Evolutionary conservation across 2,888 invertebrate species (phyloP).

Genomic region (Drosophila mulleri): DNA sequence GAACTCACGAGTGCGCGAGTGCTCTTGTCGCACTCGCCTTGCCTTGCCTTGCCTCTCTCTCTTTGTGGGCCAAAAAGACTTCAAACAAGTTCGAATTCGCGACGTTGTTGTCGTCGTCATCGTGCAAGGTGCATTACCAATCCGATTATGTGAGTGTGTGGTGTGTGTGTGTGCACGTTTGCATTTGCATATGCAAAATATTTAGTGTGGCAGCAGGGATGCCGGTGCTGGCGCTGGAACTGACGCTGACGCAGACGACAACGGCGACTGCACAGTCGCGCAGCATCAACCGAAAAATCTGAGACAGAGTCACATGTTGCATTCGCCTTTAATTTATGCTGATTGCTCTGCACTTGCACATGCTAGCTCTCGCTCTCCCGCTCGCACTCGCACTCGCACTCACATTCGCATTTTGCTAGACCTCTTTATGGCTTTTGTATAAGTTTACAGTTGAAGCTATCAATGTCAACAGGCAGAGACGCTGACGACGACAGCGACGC

Average conservation of each 20-base stretch:
- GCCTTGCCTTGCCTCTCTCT: conserved; percentile 26
- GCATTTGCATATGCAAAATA: conserved; percentile 78
- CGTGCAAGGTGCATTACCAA: conserved; percentile 74
- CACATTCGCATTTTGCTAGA: conserved; percentile 26
- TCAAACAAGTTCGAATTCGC: conserved; percentile 81
- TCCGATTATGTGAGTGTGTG: conserved; percentile 33
- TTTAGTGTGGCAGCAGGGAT: conserved; percentile 55
- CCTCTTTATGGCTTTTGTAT: conserved; percentile 62
- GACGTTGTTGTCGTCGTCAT: conserved; percentile 53
- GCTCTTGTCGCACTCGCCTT: conserved; percentile 35
- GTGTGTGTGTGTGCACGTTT: conserved; percentile 9
- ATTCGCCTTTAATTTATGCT: conserved; percentile 77
- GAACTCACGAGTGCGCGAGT: conserved; percentile 53
- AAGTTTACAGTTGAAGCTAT: conserved; percentile 76
- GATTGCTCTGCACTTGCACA: conserved; percentile 51
- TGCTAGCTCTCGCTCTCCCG: conserved; percentile 24
- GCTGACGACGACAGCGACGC: conserved; percentile 45
- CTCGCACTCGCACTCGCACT: conserved; percentile 9
- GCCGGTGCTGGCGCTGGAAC: conserved; percentile 11
- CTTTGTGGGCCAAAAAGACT: conserved; percentile 55
- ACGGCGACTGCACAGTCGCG: conserved; percentile 34
- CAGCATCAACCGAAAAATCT: conserved; percentile 64
- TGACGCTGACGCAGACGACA: conserved; percentile 24
- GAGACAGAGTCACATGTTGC: conserved; percentile 75
- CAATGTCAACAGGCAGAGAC: conserved; percentile 69